Evolutionary conservation across 2,888 invertebrate genomes (phyloP), one percentile per base, ranked within the genome.

Genomic region (Ischnus inquisitorius): DNA sequence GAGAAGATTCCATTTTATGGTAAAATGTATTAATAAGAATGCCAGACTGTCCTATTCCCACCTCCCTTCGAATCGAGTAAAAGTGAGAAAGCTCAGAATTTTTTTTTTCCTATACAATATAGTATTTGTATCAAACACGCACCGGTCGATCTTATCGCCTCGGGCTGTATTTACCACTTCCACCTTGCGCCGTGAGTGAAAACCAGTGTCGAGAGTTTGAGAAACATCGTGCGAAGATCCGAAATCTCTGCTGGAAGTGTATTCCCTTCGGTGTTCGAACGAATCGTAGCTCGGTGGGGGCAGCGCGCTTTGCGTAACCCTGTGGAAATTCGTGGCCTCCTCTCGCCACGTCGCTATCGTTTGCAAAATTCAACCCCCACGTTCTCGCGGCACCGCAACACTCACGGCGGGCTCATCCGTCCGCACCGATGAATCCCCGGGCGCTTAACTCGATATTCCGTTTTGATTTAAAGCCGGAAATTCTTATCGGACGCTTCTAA

Each of bases 391-490:
- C 60, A 54, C 60, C 72, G 78, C 77, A 74, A 39, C 68, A 54
- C 78, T 67, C 74, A 54, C 74, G 14, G 79, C 78, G 76, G 85
- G 87, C 83, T 87, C 89, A 85, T 86, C 85, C 88, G 84, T 88
- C 87, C 91, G 88, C 85, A 88, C 88, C 89, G 88, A 86, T 88
- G 89, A 87, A 83, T 89, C 88, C 88, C 88, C 89, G 78, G 69
- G 69, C 84, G 86, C 90, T 91, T 90, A 89, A 90, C 89, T 88
- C 88, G 86, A 90, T 89, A 89, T 88, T 87, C 88, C 87, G 85
- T 90, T 89, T 88, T 90, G 89, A 91, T 91, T 90, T 90, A 89
- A 87, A 86, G 86, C 82, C 74, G 83, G 75, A 89, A 91, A 86
- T 88, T 91, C 88, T 88, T 87, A 90, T 88, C 87, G 82, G 85